Evolutionary conservation across 2,888 invertebrate species (phyloP), one percentile per base, ranked within the genome.

Genomic region (Drosophila demipolita): DNA sequence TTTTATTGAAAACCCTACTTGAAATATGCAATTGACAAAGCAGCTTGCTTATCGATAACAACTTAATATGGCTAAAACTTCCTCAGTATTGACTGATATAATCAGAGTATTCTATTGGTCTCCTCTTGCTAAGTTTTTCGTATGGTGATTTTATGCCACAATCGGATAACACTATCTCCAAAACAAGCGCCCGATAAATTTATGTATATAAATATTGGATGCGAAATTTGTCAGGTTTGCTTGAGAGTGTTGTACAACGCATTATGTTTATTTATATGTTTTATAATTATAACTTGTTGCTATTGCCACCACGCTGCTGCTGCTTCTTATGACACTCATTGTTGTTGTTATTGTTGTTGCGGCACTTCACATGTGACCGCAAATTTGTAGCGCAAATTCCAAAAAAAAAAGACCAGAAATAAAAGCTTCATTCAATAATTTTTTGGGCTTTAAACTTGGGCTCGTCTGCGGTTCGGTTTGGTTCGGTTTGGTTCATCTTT

Each of bases 331-430:
- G 40, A 17, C 35, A 17, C 23, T 42, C 2, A 32, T 35, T 26
- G 36, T 26, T 64, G 55, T 60, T 64, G 63, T 58, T 64, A 59
- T 77, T 45, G 45, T 71, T 64, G 70, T 50, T 67, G 78, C 69
- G 73, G 76, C 81, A 88, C 76, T 87, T 87, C 78, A 84, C 87
- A 90, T 80, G 62, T 45, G 38, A 61, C 58, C 68, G 89, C 84
- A 72, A 87, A 87, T 87, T 87, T 67, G 55, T 75, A 77, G 59
- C 48, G 90, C 84, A 87, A 87, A 87, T 87, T 58, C 53, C 4
- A 60, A 55, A 70, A 66, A 72, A 62, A 32, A 61, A 4, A 53
- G 1, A 23, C 49, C 11, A 54, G 4, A 9, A 66, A 54, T 71
- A 68, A 69, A 82, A 65, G 59, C 76, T 87, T 84, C 89, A 84